Evolutionary conservation across 2,888 invertebrate species (phyloP), one percentile per base, ranked within the genome.

Genomic region (Heliconius sara): DNA sequence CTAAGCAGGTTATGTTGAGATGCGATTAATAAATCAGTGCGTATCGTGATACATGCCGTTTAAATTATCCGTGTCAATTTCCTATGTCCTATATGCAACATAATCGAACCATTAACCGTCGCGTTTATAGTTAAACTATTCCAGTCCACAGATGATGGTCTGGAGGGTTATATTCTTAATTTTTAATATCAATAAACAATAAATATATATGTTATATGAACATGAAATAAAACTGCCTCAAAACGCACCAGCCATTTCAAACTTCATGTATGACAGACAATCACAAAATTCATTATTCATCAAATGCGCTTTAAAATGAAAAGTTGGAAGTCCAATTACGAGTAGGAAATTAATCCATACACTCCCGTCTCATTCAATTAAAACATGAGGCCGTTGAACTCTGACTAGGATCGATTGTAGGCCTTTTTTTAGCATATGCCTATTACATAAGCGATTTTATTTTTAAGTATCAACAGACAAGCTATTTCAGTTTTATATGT

Each of bases 321-420:
- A 65, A 74, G 13, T 43, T 67, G 27, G 39, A n/a, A 75, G 39
- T 74, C 75, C 63, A 68, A 60, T 70, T 63, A 75, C 75, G 74
- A 47, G 30, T 74, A 68, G 79, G 74, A 75, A 79, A 74, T 68
- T 75, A 78, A 65, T 73, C 39, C 52, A 74, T 68, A 75, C 79
- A 79, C 63, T 76, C 80, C 72, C 71, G 78, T 57, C 78, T 76
- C 71, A 75, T 80, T 78, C 78, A 76, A 76, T 80, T 76, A 78
- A 78, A 76, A 78, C 70, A 57, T 76, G 75, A 80, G 80, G 75
- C 57, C 80, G 78, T 78, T 78, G 80, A 80, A 80, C 80, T 72
- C 57, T 9, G 74, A 43, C 27, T 70, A 68, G 71, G 60, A 76
- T 78, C 72, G 76, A 80, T 80, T 70, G 75, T 71, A 65, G 67